Evolutionary conservation across 2,797 vertebrate genomes (phyloP).

Genomic region (Numenius phaeopus): DNA sequence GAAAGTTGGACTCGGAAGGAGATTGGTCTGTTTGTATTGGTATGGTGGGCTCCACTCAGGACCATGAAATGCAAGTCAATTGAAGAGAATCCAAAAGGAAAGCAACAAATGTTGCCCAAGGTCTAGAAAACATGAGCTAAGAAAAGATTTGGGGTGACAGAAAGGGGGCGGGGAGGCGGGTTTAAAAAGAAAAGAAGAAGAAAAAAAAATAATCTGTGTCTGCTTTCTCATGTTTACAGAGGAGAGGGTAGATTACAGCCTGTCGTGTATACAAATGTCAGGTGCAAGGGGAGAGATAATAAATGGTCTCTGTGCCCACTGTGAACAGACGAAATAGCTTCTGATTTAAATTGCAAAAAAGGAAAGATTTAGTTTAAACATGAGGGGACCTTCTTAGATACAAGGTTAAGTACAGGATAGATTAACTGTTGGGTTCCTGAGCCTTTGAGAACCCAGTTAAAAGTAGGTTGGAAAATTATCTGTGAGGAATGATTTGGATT

Average conservation of each 20-base stretch:
- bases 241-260: neutral
- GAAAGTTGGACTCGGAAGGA: neutral
- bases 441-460: slow-evolving; percentile 12
- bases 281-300: neutral
- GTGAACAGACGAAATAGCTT: slow-evolving; percentile 5
- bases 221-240: neutral
- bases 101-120: neutral
- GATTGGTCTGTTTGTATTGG: neutral
- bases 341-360: slow-evolving; percentile 1
- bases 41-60: neutral
- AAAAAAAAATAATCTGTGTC: neutral
- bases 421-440: neutral
- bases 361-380: neutral
- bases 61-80: neutral
- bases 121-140: neutral
- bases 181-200: neutral
- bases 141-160: neutral
- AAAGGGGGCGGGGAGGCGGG: neutral
- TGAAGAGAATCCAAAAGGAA: neutral
- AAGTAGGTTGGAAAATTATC: slow-evolving; percentile 10
- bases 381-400: neutral
- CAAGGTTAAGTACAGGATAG: slow-evolving; percentile 15
- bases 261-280: neutral
- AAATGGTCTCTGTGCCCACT: neutral
- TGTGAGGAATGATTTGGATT: neutral